phyloP scores from a whole-genome alignment of 2,113 vertebrate genomes.

The Mirza zaza region DNA sequence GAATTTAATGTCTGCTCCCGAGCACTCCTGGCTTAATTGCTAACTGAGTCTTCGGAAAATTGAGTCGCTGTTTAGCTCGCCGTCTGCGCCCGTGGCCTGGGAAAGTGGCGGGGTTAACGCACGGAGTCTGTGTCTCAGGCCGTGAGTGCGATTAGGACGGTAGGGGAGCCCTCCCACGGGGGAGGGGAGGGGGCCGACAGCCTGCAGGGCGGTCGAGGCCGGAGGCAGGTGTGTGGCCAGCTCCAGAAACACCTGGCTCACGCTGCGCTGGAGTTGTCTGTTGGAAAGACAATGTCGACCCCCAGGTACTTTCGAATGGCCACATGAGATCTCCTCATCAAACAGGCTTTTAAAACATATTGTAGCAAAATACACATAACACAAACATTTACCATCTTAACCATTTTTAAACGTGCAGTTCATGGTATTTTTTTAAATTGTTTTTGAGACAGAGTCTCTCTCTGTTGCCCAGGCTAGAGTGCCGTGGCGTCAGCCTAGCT shows the following conservation, averaged over 20 bases:
- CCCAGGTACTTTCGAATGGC: accelerated
- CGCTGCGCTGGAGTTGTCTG: background rate
- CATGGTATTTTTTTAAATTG: background rate
- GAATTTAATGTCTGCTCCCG: conserved; percentile 72
- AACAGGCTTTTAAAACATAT: background rate
- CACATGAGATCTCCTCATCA: background rate
- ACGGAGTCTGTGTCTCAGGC: conserved; percentile 14
- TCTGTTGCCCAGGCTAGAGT: no score
- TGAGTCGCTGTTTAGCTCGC: conserved; percentile 42
- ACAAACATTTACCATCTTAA: no score
- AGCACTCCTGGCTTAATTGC: conserved; percentile 70
- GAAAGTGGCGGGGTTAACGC: background rate
- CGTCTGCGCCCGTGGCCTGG: conserved; percentile 9
- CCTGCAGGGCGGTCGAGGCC: background rate
- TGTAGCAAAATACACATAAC: background rate
- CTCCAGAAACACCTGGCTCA: accelerated
- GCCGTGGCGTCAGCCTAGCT: no score
- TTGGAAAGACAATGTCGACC: accelerated
- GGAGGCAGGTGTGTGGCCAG: background rate
- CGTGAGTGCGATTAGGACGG: background rate
- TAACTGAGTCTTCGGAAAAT: conserved; percentile 69
- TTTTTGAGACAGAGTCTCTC: no score
- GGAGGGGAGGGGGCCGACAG: background rate
- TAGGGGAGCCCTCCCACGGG: no score
- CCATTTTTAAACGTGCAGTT: background rate